Percentiles rank a stretch among this genome's conserved stretches.
These are phyloP conservation scores for Diploptera punctata DNA, from an alignment of 2,888 invertebrate species.

Conservation along the genomic window DNA sequence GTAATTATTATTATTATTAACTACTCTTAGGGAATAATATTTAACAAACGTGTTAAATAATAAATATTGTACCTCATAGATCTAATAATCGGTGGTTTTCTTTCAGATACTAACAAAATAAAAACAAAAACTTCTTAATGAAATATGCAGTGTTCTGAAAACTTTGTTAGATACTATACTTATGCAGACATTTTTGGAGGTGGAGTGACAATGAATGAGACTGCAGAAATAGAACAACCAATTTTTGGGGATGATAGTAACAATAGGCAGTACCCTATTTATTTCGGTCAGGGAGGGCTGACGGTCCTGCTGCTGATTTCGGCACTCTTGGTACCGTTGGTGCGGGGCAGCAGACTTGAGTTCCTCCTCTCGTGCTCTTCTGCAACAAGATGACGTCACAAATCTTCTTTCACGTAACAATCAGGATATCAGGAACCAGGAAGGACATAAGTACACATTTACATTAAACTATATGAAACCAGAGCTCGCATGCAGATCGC, in stretches of 20 bases:
- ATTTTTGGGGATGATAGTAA: neutral
- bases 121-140: too few species aligned
- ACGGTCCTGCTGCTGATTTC: constrained; percentile 55
- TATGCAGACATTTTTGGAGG: too few species aligned
- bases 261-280: constrained; percentile 25
- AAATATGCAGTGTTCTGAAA: too few species aligned
- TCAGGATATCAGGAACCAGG: neutral
- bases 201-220: neutral
- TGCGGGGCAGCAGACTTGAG: constrained; percentile 60
- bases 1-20: too few species aligned
- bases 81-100: too few species aligned
- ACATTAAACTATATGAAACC: neutral
- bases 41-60: too few species aligned
- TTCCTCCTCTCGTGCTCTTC: constrained; percentile 63
- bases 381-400: constrained; percentile 43
- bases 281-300: constrained; percentile 30
- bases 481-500: neutral
- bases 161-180: too few species aligned
- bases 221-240: neutral
- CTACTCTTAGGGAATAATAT: too few species aligned
- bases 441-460: neutral
- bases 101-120: too few species aligned
- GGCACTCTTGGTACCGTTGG: constrained; percentile 63
- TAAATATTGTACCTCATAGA: too few species aligned
- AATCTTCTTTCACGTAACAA: constrained; percentile 10